These are phyloP conservation scores for Drosophila funebris DNA, from an alignment of 1,140 invertebrate genomes.

Conservation along the genomic window DNA sequence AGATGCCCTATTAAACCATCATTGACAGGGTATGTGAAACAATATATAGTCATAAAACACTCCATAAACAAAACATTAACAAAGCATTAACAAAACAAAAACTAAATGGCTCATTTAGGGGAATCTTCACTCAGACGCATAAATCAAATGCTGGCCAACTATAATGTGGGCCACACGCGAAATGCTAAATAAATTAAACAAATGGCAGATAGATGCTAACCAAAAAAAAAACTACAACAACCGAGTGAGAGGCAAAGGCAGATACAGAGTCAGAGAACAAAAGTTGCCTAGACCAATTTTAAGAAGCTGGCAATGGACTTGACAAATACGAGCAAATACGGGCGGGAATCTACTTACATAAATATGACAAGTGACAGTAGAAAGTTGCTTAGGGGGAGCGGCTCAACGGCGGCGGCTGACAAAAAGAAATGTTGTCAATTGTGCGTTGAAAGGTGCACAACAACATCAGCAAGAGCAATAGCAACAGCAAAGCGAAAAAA, in stretches of 20 bases:
- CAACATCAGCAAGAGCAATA: slow-evolving; percentile 1
- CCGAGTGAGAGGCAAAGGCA: too few relatives aligned
- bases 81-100: too few relatives aligned
- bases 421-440: slow-evolving; percentile 52
- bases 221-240: slow-evolving; percentile 49
- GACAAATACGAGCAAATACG: slow-evolving; percentile 33
- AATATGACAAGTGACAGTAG: slow-evolving; percentile 77
- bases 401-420: slow-evolving; percentile 12
- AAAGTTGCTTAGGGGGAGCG: slow-evolving; percentile 67
- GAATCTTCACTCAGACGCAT: slow-evolving; percentile 18
- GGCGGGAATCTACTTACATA: slow-evolving; percentile 15
- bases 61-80: slow-evolving; percentile 4
- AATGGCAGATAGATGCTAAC: slow-evolving; percentile 66
- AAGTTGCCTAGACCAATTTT: slow-evolving; percentile 72
- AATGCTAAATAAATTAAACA: slow-evolving; percentile 68
- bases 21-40: neutral
- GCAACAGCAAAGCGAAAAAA: slow-evolving; percentile 21
- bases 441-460: slow-evolving; percentile 47
- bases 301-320: slow-evolving; percentile 69
- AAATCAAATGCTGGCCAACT: slow-evolving; percentile 27
- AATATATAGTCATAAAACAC: slow-evolving; percentile 15
- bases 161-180: slow-evolving; percentile 61
- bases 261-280: slow-evolving; percentile 46
- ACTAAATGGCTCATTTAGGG: slow-evolving; percentile 52
- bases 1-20: neutral